Evolutionary conservation across 2,888 invertebrate genomes (phyloP), one percentile per base, ranked within the genome.

Genomic region (Shargacucullia verbasci): DNA sequence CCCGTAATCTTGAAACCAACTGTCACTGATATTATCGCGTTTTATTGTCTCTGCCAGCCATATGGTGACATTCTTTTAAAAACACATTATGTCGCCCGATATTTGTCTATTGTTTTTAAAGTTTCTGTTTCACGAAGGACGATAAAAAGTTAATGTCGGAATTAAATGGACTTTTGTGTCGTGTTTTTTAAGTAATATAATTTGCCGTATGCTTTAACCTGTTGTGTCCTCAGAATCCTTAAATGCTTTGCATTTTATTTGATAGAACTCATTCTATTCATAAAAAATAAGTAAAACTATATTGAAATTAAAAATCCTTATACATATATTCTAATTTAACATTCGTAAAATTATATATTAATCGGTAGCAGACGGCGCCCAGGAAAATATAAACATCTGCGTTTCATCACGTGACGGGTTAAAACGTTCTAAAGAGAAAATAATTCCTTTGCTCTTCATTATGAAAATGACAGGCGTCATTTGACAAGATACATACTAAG

Each of bases 61-160:
- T 88, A 89, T 90, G 90, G 89, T 82, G 81, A 84, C 86, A 84
- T 80, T 82, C 76, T 73, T 78, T 70, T 71, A 78, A 73, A 78
- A 82, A 81, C 79, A 82, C 71, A 78, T 74, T 76, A 65, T 69
- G 70, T 61, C 63, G 52, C 65, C 55, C 29, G 58, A 60, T 72
- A 58, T 63, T 55, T 57, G 57, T 65, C 69, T 79, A 75, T 80
- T 81, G 75, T 76, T 66, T 78, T 59, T 59, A 41, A 50, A 49
- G 58, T 62, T 75, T 71, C 75, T 70, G 64, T 76, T 59, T 57
- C 37, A 73, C 43, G 39, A 15, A 45, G 11, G 12, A 33, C 50
- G 29, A 48, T 70, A 73, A 76, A 70, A 76, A 27, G 55, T 73
- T 73, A 71, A 70, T 58, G 62, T 35, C 0, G 45, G 57, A 67